phyloP scores from a whole-genome alignment of 2,113 vertebrate genomes.

The Thoracochromis brauschi region DNA sequence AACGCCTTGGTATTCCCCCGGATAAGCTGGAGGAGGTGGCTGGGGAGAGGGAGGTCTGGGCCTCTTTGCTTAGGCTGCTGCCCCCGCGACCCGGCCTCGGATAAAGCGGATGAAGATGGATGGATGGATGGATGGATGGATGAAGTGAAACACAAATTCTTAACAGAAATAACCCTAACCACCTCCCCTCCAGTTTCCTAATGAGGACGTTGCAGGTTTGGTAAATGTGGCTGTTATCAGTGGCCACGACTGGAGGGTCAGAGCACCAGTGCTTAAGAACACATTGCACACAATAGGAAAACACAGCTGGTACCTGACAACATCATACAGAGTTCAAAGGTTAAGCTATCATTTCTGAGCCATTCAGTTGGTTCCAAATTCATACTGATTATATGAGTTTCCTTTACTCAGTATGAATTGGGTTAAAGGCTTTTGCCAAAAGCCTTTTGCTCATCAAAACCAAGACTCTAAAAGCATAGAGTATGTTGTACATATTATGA shows the following conservation, averaged over 20 bases:
- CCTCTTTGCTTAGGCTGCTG: no score
- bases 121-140: no score
- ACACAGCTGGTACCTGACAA: background rate
- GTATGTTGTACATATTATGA: background rate
- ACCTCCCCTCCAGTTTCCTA: background rate
- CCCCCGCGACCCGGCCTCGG: no score
- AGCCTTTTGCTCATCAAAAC: background rate
- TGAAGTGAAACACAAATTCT: background rate
- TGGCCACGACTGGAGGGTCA: background rate
- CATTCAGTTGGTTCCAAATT: no score
- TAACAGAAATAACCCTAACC: background rate
- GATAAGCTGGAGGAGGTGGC: no score
- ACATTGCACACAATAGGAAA: background rate
- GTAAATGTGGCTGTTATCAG: background rate
- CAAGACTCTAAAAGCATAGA: accelerated
- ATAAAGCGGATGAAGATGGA: no score
- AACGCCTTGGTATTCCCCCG: no score
- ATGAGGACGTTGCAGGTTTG: background rate
- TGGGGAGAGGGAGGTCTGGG: no score
- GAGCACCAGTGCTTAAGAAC: background rate
- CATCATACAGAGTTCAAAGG: background rate
- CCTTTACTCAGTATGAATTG: background rate
- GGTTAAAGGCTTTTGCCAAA: background rate
- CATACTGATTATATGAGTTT: background rate
- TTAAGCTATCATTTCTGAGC: no score